phyloP scores from a whole-genome alignment of 1,140 invertebrate genomes.

The Drosophila ironensis region DNA sequence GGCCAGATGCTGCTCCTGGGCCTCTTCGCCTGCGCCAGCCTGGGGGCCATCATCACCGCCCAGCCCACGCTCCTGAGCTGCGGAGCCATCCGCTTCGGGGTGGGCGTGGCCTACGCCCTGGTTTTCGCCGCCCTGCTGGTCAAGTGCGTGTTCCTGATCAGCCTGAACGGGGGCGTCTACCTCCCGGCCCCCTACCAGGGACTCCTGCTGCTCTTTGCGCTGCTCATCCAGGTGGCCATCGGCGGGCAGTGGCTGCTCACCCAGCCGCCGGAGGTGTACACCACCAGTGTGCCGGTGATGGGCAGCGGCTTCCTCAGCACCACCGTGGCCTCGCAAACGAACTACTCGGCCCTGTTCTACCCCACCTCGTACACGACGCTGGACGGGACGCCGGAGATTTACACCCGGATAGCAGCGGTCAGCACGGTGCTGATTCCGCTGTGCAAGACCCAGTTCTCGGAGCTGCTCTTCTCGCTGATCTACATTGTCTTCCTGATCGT shows the following conservation, averaged over 20 bases:
- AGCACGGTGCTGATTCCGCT: conserved; percentile 82
- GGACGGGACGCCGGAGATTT: conserved; percentile 68
- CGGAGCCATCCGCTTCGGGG: conserved; percentile 91
- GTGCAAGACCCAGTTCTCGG: conserved; percentile 86
- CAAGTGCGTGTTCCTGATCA: conserved; percentile 96
- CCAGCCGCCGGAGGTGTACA: conserved; percentile 86
- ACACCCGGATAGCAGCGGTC: conserved; percentile 67
- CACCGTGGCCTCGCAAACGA: conserved; percentile 64
- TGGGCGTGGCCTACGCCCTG: conserved; percentile 93
- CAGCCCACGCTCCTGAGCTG: conserved; percentile 91
- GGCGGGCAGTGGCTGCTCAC: conserved; percentile 92
- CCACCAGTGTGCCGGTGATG: conserved; percentile 79
- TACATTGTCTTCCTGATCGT: conserved; percentile 92
- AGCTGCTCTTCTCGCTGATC: conserved; percentile 90
- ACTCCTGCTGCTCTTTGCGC: conserved; percentile 93
- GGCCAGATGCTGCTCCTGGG: conserved; percentile 95
- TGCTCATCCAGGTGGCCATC: conserved; percentile 94
- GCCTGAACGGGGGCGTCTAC: conserved; percentile 94
- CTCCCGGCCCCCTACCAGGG: conserved; percentile 96
- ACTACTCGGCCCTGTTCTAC: conserved; percentile 76
- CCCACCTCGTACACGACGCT: conserved; percentile 68
- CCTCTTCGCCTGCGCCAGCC: conserved; percentile 90
- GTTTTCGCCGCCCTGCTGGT: conserved; percentile 95
- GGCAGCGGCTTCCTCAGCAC: conserved; percentile 64
- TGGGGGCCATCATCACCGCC: conserved; percentile 90